Base-by-base conservation (phyloP, 2,888 invertebrate genomes). In the Heliconius ethilla region DNA sequence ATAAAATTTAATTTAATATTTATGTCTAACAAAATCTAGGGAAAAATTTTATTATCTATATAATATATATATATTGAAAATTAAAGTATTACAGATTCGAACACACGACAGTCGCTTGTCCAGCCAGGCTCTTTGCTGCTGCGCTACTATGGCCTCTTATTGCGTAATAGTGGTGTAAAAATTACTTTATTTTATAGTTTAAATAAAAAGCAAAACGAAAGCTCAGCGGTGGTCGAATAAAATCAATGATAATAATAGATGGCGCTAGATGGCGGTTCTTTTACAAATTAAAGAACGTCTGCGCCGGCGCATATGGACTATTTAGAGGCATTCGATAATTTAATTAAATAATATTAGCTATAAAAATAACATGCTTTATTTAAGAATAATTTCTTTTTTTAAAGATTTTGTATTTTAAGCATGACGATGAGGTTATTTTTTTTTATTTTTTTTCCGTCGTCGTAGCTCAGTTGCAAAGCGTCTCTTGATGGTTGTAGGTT, bases 261-360 rank as follows among this genome's bases (percentile, higher is more conserved):
- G 91, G 91, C 91, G 92, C 87, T 91, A 89, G n/a, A n/a, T n/a
- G n/a, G 11, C 59, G 59, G 59, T 59, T 86, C 80, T 85, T 85
- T 91, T 90, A 89, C 89, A 92, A 93, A 94, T 94, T 92, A 93
- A 90, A 93, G 92, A 91, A 88, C 83, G 79, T 78, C 87, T 84
- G 82, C 83, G 87, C 85, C 83, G 81, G 84, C 84, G 82, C 84
- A 86, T 86, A 86, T 86, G 80, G 74, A 75, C 77, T 90, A 91
- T 91, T 90, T 87, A 87, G 86, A 25, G 15, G n/a, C 40, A 69
- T 69, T 25, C 69, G 62, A 62, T 62, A 62, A 62, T 62, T 62
- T 4, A 63, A 6, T 63, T 6, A n/a, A 25, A n/a, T 62, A 25
- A 25, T 27, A 25, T 10, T 59, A n/a, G 59, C 10, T 59, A n/a